Evolutionary conservation across 2,888 invertebrate species (phyloP), one percentile per base, ranked within the genome.

Genomic region (Mythimna loreyi): DNA sequence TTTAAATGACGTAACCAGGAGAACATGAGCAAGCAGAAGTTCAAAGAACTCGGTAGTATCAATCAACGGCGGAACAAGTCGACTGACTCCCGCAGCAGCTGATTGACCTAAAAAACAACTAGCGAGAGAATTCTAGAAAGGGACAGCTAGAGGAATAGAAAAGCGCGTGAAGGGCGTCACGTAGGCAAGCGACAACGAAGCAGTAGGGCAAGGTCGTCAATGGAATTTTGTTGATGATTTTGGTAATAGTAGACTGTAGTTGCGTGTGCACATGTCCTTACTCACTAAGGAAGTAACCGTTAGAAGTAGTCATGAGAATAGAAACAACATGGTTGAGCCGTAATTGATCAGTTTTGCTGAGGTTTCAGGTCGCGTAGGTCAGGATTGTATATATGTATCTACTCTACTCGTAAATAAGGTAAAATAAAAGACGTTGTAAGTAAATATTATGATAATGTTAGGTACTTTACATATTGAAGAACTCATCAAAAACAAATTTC

Each of bases 151-250:
- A 84, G 85, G 75, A 78, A 80, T 87, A 85, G 85, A 86, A 87
- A 87, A 86, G 63, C 75, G 85, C 92, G 92, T 88, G 90, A 72
- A 85, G 75, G 78, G 84, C 85, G 91, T 91, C 94, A 94, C 94
- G 93, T 93, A 93, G 89, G 86, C 92, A 71, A 79, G 80, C 78
- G 76, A 82, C 85, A 85, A 75, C 81, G 74, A 75, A 72, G 62
- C 86, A 87, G 88, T 91, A 82, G 92, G 90, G 85, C 92, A 94
- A 92, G 92, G 93, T 86, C 92, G 85, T 47, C 66, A 52, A 72
- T 74, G 82, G 80, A 79, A 84, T 85, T 85, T 75, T 75, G 78
- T 74, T 82, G 78, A 84, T 80, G 76, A 72, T 75, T 75, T 78
- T 58, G 73, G 70, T 75, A 81, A 77, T 65, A 67, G 67, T 67